Evolutionary conservation across 1,140 invertebrate genomes (phyloP), one percentile per base, ranked within the genome.

Genomic region (Papilio polyxenes): DNA sequence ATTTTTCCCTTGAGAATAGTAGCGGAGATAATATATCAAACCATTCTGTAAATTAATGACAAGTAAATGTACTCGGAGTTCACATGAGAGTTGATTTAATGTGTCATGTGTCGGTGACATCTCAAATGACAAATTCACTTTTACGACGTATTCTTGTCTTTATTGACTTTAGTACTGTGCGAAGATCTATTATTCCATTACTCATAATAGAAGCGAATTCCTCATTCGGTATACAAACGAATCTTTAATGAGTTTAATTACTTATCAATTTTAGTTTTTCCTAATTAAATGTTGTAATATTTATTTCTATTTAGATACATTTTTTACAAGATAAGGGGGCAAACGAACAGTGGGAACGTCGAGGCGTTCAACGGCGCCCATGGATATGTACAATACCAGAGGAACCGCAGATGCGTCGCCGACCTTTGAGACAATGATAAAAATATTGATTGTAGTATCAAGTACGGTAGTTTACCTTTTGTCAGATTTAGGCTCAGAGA

Each of bases 91-190:
- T 72, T 72, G 65, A 72, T 72, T 72, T 72, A 72, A 72, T 40
- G 65, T 72, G 31, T 37, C 65, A 13, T 17, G 37, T 72, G 65
- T 72, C 65, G 40, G 65, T 40, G 13, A 15, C 65, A 4, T 65
- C 62, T 31, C 37, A 37, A 72, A 40, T 72, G 65, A 72, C 65
- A 40, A 72, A 72, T 72, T 65, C 62, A 65, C 62, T 37, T 20
- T 23, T 23, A 69, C 23, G 62, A 31, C 23, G 9, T 62, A 11
- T 69, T 69, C 65, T 69, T 17, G 65, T 69, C 65, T 69, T 69
- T 31, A 69, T 69, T 37, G 65, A 15, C 65, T 69, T 15, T 17
- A 9, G 59, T n/a, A 62, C 9, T 69, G 31, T 69, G 31, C 23
- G 65, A 37, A 40, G 13, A 23, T 69, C 37, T 23, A 69, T 69